phyloP scores from a whole-genome alignment of 2,797 vertebrate species.

The Morus bassanus region DNA sequence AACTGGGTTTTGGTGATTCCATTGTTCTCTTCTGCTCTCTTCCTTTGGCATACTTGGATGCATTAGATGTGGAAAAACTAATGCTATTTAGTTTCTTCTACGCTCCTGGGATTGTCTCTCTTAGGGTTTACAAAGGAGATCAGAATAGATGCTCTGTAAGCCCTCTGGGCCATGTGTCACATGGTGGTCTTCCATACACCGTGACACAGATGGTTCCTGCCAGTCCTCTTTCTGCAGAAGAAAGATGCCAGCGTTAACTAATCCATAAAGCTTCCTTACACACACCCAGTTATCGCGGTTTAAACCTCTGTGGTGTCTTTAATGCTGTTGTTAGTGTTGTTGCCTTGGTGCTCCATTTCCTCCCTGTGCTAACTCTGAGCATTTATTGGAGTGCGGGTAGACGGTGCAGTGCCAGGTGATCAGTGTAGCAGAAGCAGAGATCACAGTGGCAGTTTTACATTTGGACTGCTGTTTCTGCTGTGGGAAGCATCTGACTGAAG shows the following conservation, averaged over 20 bases:
- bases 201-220: constrained; percentile 15
- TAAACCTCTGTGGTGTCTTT: constrained; percentile 12
- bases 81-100: not conserved
- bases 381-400: not conserved
- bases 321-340: not conserved
- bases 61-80: not conserved
- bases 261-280: constrained; percentile 40
- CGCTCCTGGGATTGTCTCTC: not conserved
- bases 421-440: not conserved
- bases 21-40: not conserved
- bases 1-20: not conserved
- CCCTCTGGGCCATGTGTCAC: not conserved
- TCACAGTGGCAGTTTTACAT: not conserved
- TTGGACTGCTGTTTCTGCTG: not conserved
- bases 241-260: constrained; percentile 14
- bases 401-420: accelerated
- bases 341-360: constrained; percentile 34
- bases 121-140: not conserved
- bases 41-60: not conserved
- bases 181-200: not conserved
- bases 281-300: not conserved
- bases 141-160: constrained; percentile 25
- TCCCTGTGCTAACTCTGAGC: not conserved
- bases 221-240: not conserved
- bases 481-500: not conserved